Evolutionary conservation across 2,113 vertebrate genomes (phyloP).

Genomic region (Patagioenas fasciata): DNA sequence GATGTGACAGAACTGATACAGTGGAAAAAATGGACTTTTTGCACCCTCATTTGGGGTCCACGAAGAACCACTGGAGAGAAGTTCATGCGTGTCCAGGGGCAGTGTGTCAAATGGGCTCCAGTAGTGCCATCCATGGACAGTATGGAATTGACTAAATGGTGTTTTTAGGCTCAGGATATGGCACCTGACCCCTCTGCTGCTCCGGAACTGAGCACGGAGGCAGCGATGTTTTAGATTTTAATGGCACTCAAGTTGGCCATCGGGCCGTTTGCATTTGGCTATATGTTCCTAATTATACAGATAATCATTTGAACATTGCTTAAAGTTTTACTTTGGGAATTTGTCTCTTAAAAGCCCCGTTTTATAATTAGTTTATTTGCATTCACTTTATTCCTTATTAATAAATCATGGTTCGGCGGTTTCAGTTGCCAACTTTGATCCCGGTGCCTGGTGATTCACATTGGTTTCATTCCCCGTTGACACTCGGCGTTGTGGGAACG

Average conservation of each 20-base stretch:
- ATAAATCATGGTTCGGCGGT: constrained; percentile 64
- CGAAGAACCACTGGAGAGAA: neutral
- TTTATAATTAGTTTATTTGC: constrained; percentile 71
- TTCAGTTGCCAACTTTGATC: constrained; percentile 61
- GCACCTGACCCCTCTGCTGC: neutral
- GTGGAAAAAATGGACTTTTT: neutral
- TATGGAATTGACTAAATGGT: neutral
- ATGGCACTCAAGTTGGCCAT: neutral
- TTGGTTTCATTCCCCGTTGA: constrained; percentile 11
- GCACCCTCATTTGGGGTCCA: fast-evolving
- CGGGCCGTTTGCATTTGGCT: neutral
- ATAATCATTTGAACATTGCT: constrained; percentile 64
- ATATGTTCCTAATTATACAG: constrained; percentile 68
- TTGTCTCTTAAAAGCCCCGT: constrained; percentile 29
- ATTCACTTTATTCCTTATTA: constrained; percentile 76
- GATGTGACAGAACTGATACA: no score
- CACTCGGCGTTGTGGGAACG: neutral
- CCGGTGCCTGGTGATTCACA: neutral
- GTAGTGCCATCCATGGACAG: neutral
- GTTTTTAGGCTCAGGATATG: neutral
- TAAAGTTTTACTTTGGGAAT: constrained; percentile 78
- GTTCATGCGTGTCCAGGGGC: neutral
- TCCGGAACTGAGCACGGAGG: neutral
- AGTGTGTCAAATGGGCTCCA: neutral
- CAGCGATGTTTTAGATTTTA: neutral